Percentiles rank a stretch among this genome's conserved stretches.
Conservation (phyloP, 2,888 invertebrate genomes). For the Volucella bombylans region DNA sequence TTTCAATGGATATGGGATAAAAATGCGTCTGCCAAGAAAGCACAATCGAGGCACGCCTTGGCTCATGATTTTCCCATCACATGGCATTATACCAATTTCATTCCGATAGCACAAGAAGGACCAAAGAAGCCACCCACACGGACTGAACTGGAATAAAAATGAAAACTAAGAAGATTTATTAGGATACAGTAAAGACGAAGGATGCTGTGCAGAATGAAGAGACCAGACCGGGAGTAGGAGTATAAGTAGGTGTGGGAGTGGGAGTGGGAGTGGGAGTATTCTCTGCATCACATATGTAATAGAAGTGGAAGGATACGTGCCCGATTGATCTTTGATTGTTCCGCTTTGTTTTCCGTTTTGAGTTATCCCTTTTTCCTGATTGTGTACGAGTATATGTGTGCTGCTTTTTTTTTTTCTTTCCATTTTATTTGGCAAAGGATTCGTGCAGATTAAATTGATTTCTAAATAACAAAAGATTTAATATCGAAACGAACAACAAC, state of each 20-base stretch:
- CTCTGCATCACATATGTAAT: constrained; percentile 64
- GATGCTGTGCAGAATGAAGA: constrained; percentile 26
- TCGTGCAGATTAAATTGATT: constrained; percentile 73
- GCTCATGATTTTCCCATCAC: constrained; percentile 70
- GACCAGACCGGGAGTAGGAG: constrained; percentile 9
- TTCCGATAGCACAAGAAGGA: constrained; percentile 48
- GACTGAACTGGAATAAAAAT: constrained; percentile 66
- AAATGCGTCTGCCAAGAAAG: constrained; percentile 71
- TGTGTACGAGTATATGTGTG: constrained; percentile 9
- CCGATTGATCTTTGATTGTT: constrained; percentile 74
- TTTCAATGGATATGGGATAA: constrained; percentile 36
- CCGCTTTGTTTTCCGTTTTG: constrained; percentile 66
- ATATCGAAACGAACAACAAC: constrained; percentile 68
- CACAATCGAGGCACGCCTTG: constrained; percentile 67
- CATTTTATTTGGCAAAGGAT: constrained; percentile 67
- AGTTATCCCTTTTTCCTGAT: constrained; percentile 41
- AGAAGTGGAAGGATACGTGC: constrained; percentile 70
- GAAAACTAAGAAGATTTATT: constrained; percentile 73
- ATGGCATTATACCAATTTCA: constrained; percentile 72
- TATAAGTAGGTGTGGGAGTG: not conserved
- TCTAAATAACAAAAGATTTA: constrained; percentile 72
- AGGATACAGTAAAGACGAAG: constrained; percentile 70
- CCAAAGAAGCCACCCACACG: constrained; percentile 51
- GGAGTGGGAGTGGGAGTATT: constrained; percentile 14
- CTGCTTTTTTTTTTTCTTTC: constrained; percentile 25